Evolutionary conservation across 2,113 vertebrate species (phyloP).

Genomic region (Neopipo cinnamomea): DNA sequence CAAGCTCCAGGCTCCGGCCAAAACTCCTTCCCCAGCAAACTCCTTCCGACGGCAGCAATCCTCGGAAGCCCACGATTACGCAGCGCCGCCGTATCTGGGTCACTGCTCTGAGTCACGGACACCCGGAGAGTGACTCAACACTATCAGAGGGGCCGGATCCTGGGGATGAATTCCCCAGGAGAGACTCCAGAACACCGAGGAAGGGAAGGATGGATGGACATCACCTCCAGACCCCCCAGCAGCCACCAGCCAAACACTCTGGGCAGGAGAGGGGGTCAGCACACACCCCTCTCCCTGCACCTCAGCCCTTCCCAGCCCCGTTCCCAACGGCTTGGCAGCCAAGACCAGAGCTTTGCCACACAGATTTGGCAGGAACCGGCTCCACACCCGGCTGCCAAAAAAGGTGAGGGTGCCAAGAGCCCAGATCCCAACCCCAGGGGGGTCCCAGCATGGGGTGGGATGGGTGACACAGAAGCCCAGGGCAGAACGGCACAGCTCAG

Average conservation of each 20-base stretch:
- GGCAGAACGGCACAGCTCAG: not conserved
- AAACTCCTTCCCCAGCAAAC: constrained; percentile 4
- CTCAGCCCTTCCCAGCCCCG: not conserved
- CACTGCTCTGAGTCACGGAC: constrained; percentile 53
- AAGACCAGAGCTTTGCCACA: accelerated
- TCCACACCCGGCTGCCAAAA: not conserved
- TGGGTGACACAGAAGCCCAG: accelerated
- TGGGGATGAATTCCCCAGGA: not conserved
- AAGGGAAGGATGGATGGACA: not conserved
- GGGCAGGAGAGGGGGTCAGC: not conserved
- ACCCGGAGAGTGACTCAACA: constrained; percentile 52
- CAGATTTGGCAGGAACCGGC: not conserved
- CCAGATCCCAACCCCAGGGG: not conserved
- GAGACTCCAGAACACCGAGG: not conserved
- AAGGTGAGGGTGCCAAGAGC: not conserved
- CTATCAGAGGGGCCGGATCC: not conserved
- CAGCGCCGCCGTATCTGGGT: constrained; percentile 41
- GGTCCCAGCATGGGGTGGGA: not conserved
- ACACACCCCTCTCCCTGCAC: accelerated
- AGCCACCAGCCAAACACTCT: accelerated
- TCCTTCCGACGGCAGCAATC: not conserved
- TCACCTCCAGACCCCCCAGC: not conserved
- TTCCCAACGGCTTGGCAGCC: not conserved
- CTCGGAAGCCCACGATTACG: not conserved
- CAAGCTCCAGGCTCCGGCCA: not conserved